Evolutionary conservation across 2,888 invertebrate species (phyloP).

Genomic region (Drosophila vallismaia): DNA sequence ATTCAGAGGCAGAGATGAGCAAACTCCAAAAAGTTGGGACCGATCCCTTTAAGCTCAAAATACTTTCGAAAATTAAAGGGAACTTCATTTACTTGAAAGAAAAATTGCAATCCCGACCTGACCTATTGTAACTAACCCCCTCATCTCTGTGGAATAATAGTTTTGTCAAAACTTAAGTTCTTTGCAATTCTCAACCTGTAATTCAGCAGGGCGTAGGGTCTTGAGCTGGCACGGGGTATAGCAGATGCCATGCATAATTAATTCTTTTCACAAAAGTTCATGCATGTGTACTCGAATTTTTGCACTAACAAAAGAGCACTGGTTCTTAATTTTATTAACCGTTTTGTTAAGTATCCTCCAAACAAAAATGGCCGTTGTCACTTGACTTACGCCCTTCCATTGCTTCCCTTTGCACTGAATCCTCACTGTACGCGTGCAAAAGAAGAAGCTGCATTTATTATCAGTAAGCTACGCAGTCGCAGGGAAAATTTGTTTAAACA

Average conservation of each 20-base stretch:
- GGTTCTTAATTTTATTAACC: neutral
- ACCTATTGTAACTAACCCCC: neutral
- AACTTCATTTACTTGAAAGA: no score
- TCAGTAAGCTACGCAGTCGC: neutral
- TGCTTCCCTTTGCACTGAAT: no score
- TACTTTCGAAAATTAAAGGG: no score
- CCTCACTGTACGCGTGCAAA: no score
- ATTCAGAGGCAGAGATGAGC: neutral
- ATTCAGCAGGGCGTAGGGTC: slow-evolving; percentile 64
- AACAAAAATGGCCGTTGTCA: neutral
- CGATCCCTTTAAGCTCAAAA: neutral
- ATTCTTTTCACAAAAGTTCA: slow-evolving; percentile 44
- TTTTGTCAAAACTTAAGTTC: slow-evolving; percentile 72
- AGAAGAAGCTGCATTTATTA: no score
- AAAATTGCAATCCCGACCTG: no score
- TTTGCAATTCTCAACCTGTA: neutral
- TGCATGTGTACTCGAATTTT: neutral
- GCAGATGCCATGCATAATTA: slow-evolving; percentile 65
- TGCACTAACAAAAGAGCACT: slow-evolving; percentile 8
- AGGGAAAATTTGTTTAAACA: neutral
- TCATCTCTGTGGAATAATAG: slow-evolving; percentile 47
- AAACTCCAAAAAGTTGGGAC: no score
- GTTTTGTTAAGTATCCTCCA: neutral
- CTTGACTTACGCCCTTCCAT: neutral
- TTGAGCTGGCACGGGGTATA: slow-evolving; percentile 47